Base-by-base conservation (phyloP, 2,888 invertebrate genomes). In the Tinea semifulvella region DNA sequence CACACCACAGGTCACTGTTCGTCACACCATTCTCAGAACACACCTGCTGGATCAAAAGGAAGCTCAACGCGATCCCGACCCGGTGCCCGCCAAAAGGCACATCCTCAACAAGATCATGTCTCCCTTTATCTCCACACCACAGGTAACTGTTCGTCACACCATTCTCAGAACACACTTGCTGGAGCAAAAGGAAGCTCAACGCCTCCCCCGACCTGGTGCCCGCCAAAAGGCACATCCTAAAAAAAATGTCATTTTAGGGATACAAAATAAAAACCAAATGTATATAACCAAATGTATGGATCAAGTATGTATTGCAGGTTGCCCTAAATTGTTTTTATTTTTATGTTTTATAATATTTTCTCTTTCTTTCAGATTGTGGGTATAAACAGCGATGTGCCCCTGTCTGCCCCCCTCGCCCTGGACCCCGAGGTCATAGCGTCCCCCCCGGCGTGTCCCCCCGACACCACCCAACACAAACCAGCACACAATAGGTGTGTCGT, bases 31-130 rank as follows among this genome's bases (percentile, higher is more conserved):
- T n/a, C n/a, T n/a, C n/a, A n/a, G n/a, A n/a, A n/a, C n/a, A n/a
- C n/a, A n/a, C n/a, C n/a, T n/a, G n/a, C n/a, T n/a, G 81, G 0
- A 71, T 79, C 54, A 81, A 80, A 52, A 73, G 81, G 13, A 68
- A 68, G 48, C 73, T 74, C 0, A 47, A 46, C 3, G 71, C 67
- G 14, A 39, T 13, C 44, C 31, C 17, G 48, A 48, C 42, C 48
- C 50, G 53, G 79, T 79, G 56, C 31, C 7, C 6, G 5, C 4
- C 6, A 53, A 77, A 1, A 52, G 60, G 57, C 56, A 70, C 1
- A 64, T 80, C 48, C 52, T 77, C 27, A 68, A 72, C 4, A 31
- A 66, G 0, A 59, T 77, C 20, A 57, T 73, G 4, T 53, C 59
- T 43, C 66, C 62, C 26, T 59, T 62, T 52, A 56, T 49, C 42